A percentile compares a stretch with the other conserved stretches of the same genome.
These are phyloP conservation scores for Epizoanthus scotinus DNA, from an alignment of 92 coral and sea anemone genomes.

Conservation along the genomic window DNA sequence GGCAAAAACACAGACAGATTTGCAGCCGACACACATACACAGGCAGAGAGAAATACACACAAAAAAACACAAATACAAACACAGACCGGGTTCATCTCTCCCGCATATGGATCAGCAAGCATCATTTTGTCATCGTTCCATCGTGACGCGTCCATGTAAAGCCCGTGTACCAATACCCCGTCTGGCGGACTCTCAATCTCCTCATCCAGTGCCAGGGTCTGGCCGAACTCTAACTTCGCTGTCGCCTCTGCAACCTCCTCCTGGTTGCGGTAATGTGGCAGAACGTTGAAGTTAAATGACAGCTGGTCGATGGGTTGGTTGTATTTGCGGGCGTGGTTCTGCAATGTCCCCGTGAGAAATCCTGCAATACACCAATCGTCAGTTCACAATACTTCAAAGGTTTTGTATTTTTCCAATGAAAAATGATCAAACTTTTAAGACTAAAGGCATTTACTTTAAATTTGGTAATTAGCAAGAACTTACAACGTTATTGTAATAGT, in stretches of 20 bases:
- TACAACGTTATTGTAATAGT: no score
- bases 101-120: slow-evolving; percentile 91
- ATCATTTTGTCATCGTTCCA: slow-evolving; percentile 95
- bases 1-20: background rate
- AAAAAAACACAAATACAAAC: background rate
- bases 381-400: no score
- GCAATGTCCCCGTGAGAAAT: slow-evolving; percentile 94
- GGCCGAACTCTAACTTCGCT: slow-evolving; percentile 75
- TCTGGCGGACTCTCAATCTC: slow-evolving; percentile 82
- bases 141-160: slow-evolving; percentile 90
- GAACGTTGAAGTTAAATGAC: slow-evolving; percentile 90
- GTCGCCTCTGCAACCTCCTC: slow-evolving; percentile 93
- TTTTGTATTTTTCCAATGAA: background rate
- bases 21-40: background rate
- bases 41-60: background rate
- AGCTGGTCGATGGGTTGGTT: slow-evolving; percentile 98
- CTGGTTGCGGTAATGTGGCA: slow-evolving; percentile 82
- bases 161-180: slow-evolving; percentile 95
- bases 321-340: slow-evolving; percentile 99
- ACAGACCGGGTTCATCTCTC: slow-evolving; percentile 97
- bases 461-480: no score
- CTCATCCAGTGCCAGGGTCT: slow-evolving; percentile 80
- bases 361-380: slow-evolving; percentile 53
- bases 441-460: no score
- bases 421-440: no score